phyloP scores from a whole-genome alignment of 2,797 vertebrate species.

The Chanos chanos region DNA sequence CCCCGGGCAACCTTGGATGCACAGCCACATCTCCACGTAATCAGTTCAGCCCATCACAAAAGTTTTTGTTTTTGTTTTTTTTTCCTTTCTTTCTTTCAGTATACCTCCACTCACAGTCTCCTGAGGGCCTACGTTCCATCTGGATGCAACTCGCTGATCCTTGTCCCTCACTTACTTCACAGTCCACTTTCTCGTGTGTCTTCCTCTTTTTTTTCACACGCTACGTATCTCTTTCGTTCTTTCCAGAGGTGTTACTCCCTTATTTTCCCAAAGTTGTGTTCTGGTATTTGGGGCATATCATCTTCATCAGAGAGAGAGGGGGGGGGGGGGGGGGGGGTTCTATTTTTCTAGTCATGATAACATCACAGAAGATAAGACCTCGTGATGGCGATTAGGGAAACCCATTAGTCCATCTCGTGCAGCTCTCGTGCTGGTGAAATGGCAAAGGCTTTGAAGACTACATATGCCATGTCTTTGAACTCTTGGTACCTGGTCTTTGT shows the following conservation, averaged over 20 bases:
- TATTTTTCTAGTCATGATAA: constrained; percentile 11
- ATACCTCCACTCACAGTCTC: constrained; percentile 63
- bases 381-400: constrained; percentile 32
- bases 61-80: constrained; percentile 67
- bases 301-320: constrained; percentile 58
- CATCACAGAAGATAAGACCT: constrained; percentile 26
- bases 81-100: too few species aligned
- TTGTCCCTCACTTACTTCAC: constrained; percentile 23
- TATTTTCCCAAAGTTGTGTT: constrained; percentile 55
- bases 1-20: constrained; percentile 60
- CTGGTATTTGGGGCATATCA: too few species aligned
- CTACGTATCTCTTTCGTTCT: neutral
- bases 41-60: constrained; percentile 56
- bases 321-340: constrained; percentile 18
- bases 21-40: constrained; percentile 43
- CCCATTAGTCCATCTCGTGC: constrained; percentile 11
- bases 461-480: constrained; percentile 62
- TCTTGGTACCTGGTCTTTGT: constrained; percentile 35
- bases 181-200: constrained; percentile 23
- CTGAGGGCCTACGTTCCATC: constrained; percentile 55
- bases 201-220: neutral
- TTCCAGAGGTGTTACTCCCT: constrained; percentile 52
- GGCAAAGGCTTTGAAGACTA: constrained; percentile 56
- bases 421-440: constrained; percentile 59
- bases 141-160: constrained; percentile 59